Conservation (phyloP, 2,113 vertebrate species). For the Oryzias javanicus region DNA sequence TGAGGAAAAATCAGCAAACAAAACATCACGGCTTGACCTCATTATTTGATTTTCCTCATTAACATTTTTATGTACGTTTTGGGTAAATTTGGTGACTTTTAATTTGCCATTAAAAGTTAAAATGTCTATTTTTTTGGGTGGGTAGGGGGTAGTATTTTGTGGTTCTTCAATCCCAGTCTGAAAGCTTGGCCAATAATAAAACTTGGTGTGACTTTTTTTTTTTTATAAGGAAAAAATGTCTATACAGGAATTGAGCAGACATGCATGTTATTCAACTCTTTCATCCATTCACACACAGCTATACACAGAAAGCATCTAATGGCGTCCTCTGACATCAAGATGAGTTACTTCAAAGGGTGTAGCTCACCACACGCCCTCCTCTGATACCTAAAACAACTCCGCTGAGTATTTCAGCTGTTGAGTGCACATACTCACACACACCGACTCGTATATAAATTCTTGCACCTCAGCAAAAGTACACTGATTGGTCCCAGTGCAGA, state of each 20-base stretch:
- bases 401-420: constrained; percentile 30
- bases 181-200: too few relatives aligned
- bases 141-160: too few relatives aligned
- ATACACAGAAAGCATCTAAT: constrained; percentile 29
- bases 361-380: constrained; percentile 45
- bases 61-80: too few relatives aligned
- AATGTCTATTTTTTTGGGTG: too few relatives aligned
- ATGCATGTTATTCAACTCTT: constrained; percentile 6
- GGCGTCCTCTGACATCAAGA: constrained; percentile 64
- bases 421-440: constrained; percentile 19
- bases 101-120: too few relatives aligned
- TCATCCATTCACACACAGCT: constrained; percentile 4
- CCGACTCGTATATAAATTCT: constrained; percentile 18
- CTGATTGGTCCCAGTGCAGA: constrained; percentile 67
- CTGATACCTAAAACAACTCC: constrained; percentile 62
- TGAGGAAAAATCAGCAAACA: too few relatives aligned
- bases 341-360: constrained; percentile 68
- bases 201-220: too few relatives aligned
- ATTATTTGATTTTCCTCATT: too few relatives aligned
- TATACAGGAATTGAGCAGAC: constrained; percentile 1
- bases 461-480: constrained; percentile 60
- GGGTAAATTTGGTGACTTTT: too few relatives aligned
- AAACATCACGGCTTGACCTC: too few relatives aligned
- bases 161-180: too few relatives aligned
- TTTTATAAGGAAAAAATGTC: constrained; percentile 6